Conservation (phyloP, 35 echinoderm and acorn worm species). For the Diadema setosum region DNA sequence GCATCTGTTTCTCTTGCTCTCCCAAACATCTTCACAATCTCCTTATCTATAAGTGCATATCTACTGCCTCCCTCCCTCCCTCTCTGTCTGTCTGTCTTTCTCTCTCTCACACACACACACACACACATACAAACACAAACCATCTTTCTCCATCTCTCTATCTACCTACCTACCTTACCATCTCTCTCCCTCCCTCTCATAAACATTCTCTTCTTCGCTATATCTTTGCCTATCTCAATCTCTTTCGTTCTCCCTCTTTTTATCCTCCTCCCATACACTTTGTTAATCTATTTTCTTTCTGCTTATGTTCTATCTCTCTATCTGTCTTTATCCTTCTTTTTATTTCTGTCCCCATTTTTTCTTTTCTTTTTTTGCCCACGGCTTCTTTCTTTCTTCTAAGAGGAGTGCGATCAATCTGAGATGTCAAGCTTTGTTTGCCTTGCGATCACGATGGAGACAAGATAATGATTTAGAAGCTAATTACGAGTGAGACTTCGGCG, state of each 20-base stretch:
- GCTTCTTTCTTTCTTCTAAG: background rate
- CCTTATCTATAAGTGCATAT: no score
- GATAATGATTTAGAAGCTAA: no score
- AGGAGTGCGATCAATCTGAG: background rate
- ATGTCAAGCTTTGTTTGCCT: background rate
- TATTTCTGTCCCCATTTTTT: background rate
- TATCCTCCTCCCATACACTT: background rate
- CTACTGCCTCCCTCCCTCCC: background rate
- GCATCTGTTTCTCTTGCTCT: no score
- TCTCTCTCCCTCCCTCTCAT: background rate
- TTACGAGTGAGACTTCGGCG: no score
- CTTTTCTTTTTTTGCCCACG: background rate
- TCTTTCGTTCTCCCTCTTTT: background rate
- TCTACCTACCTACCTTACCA: no score
- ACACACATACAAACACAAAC: background rate
- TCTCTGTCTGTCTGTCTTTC: background rate
- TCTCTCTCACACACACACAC: background rate
- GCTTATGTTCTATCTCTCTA: background rate
- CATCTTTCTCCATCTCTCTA: background rate
- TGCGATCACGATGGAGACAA: no score
- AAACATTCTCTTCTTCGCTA: background rate
- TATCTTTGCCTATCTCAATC: background rate
- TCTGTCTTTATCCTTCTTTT: background rate
- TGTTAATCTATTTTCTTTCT: background rate
- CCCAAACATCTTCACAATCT: no score